phyloP scores from a whole-genome alignment of 2,888 invertebrate species.

The Cephalotes varians region DNA sequence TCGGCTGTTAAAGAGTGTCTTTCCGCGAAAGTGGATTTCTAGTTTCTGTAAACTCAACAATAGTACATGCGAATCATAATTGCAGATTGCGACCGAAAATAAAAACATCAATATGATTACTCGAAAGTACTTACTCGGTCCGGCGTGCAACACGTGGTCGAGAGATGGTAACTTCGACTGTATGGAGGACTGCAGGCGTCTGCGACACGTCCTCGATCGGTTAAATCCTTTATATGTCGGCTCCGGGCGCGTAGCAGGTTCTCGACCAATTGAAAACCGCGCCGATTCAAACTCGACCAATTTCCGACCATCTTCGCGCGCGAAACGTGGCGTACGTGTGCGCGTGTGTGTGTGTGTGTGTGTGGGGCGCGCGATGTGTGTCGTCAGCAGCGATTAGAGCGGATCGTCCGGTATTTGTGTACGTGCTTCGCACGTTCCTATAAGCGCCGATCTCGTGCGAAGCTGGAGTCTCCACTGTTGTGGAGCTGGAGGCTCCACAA shows the following conservation, averaged over 20 bases:
- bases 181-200: constrained; percentile 42
- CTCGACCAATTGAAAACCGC: constrained; percentile 77
- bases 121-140: constrained; percentile 70
- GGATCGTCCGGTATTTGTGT: neutral
- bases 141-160: constrained; percentile 66
- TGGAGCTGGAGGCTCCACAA: no score
- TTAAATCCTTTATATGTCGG: constrained; percentile 62
- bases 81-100: neutral
- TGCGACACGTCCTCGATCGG: constrained; percentile 59
- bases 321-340: neutral
- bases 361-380: no score
- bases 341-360: neutral
- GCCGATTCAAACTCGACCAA: constrained; percentile 71
- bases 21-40: neutral
- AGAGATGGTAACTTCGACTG: constrained; percentile 55
- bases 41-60: neutral
- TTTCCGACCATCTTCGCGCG: constrained; percentile 68
- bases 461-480: neutral
- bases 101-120: neutral
- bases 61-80: no score
- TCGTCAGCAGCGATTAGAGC: neutral
- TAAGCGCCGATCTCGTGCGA: neutral
- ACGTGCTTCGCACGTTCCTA: no score
- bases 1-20: no score
- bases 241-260: constrained; percentile 61